Base-by-base conservation (phyloP, 2,888 invertebrate genomes). In the Leucophenga montana region DNA sequence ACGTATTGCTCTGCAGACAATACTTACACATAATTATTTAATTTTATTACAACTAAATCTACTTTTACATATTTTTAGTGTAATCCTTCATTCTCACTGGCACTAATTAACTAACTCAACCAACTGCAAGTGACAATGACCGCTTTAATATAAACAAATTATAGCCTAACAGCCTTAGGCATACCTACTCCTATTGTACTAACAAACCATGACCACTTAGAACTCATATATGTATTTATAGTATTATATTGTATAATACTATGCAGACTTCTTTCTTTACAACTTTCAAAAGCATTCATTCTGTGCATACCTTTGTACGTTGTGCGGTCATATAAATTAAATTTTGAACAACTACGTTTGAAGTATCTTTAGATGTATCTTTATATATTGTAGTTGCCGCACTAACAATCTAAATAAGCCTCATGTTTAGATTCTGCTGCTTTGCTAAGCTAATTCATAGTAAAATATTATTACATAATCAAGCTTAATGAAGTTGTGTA, bases 161-260 rank as follows among this genome's bases (percentile, higher is more conserved):
- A 39, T 39, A 39, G 39, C 9, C 39, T 39, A 39, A 39, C 5
- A 39, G 39, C 39, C 39, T 5, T 5, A 33, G 33, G 4, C 33
- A 33, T 5, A 39, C 1, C 39, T 11, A 39, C 9, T 39, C 1
- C 8, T 11, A 11, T 11, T 39, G 16, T 18, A 39, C 8, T 39
- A 54, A 61, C 39, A 61, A 44, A 61, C n/a, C 61, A 61, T 61
- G 61, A 61, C 61, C 61, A 39, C 61, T 44, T 44, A 22, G 33
- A 18, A 61, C 61, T 61, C 9, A 18, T 14, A 9, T 8, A 61
- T 16, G 39, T 8, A 39, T 39, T 5, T 39, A 39, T 8, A 61
- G 16, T 39, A 1, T 5, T 39, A 11, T 39, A 8, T 39, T 39
- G 1, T 39, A 39, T 39, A 39, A 39, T 11, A 39, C 39, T 11